Evolutionary conservation across 2,113 vertebrate species (phyloP).

Genomic region (Caranx ignobilis): DNA sequence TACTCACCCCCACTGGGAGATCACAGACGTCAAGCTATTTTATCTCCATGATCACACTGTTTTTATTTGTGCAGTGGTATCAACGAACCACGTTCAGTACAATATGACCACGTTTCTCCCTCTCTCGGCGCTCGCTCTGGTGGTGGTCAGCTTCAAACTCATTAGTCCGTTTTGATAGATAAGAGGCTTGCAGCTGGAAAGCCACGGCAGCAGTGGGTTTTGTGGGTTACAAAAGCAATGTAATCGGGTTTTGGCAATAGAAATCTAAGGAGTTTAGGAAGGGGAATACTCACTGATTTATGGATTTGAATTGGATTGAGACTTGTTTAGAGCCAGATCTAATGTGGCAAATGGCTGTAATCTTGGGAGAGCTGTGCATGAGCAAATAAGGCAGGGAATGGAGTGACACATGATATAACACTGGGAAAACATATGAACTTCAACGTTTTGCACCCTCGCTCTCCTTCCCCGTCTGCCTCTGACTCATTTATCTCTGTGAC

Average conservation of each 20-base stretch:
- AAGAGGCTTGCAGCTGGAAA: conserved; percentile 78
- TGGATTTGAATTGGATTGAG: conserved; percentile 75
- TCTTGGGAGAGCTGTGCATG: conserved; percentile 34
- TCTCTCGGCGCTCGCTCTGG: conserved; percentile 49
- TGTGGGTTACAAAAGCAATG: conserved; percentile 74
- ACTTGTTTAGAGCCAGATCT: conserved; percentile 63
- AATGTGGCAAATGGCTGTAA: conserved; percentile 65
- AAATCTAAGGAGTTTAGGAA: conserved; percentile 74
- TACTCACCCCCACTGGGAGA: conserved; percentile 24
- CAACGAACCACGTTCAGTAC: conserved; percentile 5
- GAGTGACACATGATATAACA: conserved; percentile 29
- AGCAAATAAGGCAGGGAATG: conserved; percentile 18
- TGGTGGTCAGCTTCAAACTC: conserved; percentile 72
- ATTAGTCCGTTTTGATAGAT: conserved; percentile 73
- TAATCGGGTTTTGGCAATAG: conserved; percentile 75
- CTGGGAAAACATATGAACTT: conserved; percentile 24
- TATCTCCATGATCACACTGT: conserved; percentile 39
- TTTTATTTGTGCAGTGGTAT: conserved; percentile 16
- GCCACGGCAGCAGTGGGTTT: conserved; percentile 67
- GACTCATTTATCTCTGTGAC: conserved; percentile 18
- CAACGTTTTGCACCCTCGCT: conserved; percentile 12
- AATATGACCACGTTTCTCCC: conserved; percentile 18
- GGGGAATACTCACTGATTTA: conserved; percentile 68
- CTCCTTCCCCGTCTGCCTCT: background rate
- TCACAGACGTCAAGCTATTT: conserved; percentile 27